These are phyloP conservation scores for Pterocles gutturalis DNA, from an alignment of 2,113 vertebrate species.

Conservation along the genomic window DNA sequence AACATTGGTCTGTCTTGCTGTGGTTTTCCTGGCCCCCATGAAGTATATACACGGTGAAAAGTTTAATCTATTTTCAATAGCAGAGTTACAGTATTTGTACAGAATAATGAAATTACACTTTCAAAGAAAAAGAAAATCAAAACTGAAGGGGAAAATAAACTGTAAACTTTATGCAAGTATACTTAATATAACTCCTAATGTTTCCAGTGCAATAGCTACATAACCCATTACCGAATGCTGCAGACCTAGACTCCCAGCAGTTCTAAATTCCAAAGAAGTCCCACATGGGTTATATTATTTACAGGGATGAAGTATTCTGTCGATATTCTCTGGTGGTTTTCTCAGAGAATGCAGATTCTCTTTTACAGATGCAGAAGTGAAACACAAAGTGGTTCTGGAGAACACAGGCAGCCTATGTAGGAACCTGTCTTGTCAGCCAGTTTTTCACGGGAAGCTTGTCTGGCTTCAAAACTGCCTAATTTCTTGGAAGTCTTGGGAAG, in stretches of 20 bases:
- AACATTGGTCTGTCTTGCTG: not conserved
- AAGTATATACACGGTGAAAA: not conserved
- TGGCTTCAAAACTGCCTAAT: not conserved
- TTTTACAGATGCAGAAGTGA: not conserved
- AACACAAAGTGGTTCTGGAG: not conserved
- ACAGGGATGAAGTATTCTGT: not conserved
- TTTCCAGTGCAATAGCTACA: not conserved
- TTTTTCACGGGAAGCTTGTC: no score
- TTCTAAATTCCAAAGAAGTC: not conserved
- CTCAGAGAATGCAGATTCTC: not conserved
- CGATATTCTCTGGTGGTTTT: not conserved
- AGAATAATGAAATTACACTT: not conserved
- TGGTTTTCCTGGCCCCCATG: not conserved
- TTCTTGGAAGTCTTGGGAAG: not conserved
- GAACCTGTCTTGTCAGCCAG: not conserved
- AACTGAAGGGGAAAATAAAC: not conserved
- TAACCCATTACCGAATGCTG: not conserved
- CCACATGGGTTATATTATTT: not conserved
- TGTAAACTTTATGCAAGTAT: not conserved
- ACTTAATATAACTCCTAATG: not conserved
- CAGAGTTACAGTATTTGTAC: not conserved
- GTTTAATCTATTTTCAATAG: not conserved
- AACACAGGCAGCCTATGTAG: not conserved
- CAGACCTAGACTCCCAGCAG: not conserved
- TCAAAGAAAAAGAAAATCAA: not conserved